A percentile compares a stretch with the other conserved stretches of the same genome.
phyloP scores from a whole-genome alignment of 2,113 vertebrate genomes.

The Cyanoderma ruficeps region DNA sequence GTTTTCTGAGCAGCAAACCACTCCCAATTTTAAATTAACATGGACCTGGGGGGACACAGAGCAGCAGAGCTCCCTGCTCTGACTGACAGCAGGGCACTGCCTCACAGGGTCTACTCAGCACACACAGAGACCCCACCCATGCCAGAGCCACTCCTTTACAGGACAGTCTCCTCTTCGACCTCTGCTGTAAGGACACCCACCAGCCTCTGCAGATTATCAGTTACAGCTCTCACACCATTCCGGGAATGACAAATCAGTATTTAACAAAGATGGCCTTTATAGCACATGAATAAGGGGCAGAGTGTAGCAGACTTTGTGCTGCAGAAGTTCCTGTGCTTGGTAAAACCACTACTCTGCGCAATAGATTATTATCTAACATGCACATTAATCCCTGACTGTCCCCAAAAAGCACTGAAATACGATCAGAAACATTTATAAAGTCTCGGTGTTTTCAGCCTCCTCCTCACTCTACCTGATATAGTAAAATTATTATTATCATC shows the following conservation, averaged over 20 bases:
- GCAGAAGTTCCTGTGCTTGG: neutral
- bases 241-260: neutral
- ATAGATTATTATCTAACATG: neutral
- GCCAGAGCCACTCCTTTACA: neutral
- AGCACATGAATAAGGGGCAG: neutral
- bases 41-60: rapidly evolving
- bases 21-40: neutral
- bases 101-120: neutral
- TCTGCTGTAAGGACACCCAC: neutral
- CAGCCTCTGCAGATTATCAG: neutral
- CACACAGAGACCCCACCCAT: neutral
- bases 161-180: neutral
- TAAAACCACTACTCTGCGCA: neutral
- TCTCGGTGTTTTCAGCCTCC: neutral
- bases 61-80: neutral
- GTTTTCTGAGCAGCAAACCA: neutral
- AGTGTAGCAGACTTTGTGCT: neutral
- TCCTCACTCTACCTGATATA: neutral
- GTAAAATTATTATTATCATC: neutral
- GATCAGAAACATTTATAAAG: neutral
- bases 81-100: neutral
- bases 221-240: neutral
- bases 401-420: neutral
- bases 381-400: neutral
- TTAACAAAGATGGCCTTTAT: neutral